Base-by-base conservation (phyloP, 1,140 invertebrate species). In the Nasonia giraulti region DNA sequence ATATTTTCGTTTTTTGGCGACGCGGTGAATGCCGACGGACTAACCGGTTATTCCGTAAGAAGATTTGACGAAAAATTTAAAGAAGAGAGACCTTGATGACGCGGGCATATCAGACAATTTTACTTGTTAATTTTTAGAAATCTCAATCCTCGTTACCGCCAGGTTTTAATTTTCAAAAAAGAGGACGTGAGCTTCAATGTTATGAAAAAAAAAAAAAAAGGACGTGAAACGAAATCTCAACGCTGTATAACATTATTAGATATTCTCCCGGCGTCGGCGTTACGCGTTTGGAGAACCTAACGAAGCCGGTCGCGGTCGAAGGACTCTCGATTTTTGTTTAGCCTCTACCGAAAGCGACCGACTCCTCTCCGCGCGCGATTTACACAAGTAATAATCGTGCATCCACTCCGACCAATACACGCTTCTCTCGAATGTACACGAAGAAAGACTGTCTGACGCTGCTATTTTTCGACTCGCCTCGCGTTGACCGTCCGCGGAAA, bases 41-140 rank as follows among this genome's bases (percentile, higher is more conserved):
- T 62, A 62, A 62, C 55, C 55, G 55, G 55, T 62, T 27, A 27
- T 27, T 62, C 6, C 6, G 4, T 17, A 5, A 0, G 17, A 62
- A 14, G 69, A 71, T 71, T 71, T 71, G 23, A 71, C 69, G 69
- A 71, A 71, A 33, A 31, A n/a, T 71, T 71, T 33, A 10, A 44
- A 31, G 31, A n/a, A 27, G 27, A 27, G 23, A 55, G 50, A n/a
- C 55, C 55, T 62, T n/a, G 55, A 62, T n/a, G 10, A 8, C 14
- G 20, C 55, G 27, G 27, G 27, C 27, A 27, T 27, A 27, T 27
- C 17, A 62, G 55, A 20, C 17, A n/a, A n/a, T 20, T 62, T 62
- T 44, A 44, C 40, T 44, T 20, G n/a, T 20, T 7, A 14, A 50
- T 50, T 50, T 62, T 62, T 62, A 62, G 55, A 62, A n/a, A 62